Conservation (phyloP, 2,888 invertebrate genomes). For the Morpho achilles region DNA sequence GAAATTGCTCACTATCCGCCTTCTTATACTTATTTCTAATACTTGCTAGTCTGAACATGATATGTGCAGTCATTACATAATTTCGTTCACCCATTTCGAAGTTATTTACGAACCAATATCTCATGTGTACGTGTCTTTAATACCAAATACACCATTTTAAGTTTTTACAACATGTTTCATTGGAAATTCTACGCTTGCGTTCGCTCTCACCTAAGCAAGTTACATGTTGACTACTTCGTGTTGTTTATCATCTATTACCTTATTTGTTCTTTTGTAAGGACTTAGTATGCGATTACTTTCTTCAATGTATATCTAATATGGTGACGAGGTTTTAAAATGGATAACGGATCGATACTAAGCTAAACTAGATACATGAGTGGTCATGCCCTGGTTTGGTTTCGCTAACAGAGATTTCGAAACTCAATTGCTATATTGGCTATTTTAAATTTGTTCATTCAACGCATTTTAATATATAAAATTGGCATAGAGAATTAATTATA, state of each 20-base stretch:
- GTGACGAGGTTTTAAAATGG: not conserved
- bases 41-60: too few species aligned
- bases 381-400: constrained; percentile 45
- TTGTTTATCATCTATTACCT: constrained; percentile 36
- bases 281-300: constrained; percentile 8
- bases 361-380: constrained; percentile 43
- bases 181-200: constrained; percentile 63
- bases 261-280: constrained; percentile 24
- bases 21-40: too few species aligned
- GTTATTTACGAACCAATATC: constrained; percentile 36
- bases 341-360: constrained; percentile 21
- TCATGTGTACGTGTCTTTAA: constrained; percentile 24
- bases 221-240: constrained; percentile 29
- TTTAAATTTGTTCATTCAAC: too few species aligned
- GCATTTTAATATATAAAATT: too few species aligned
- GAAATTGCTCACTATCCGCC: too few species aligned
- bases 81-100: not conserved
- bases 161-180: constrained; percentile 54
- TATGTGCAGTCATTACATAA: not conserved
- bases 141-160: constrained; percentile 15
- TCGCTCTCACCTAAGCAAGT: constrained; percentile 45
- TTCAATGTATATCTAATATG: constrained; percentile 13
- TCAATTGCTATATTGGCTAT: too few species aligned
- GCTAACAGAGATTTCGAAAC: too few species aligned
- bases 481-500: too few species aligned